Conservation (phyloP, 2,113 vertebrate species). For the Eupsittula cactorum region DNA sequence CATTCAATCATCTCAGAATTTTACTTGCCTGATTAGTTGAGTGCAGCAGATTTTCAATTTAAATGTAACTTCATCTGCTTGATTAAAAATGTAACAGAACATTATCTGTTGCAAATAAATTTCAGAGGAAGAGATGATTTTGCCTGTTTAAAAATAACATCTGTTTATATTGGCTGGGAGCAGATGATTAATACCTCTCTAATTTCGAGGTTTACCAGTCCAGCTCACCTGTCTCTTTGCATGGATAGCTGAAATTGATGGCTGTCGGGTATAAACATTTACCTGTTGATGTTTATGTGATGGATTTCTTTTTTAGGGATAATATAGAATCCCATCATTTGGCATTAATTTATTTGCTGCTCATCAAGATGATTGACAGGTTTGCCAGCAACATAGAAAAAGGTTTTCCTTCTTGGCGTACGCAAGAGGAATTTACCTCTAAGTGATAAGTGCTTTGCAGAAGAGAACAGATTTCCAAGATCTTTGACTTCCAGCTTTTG, state of each 20-base stretch:
- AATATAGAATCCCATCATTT: slow-evolving; percentile 83
- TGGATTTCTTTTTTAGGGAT: slow-evolving; percentile 84
- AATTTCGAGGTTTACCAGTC: slow-evolving; percentile 87
- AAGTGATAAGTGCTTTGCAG: slow-evolving; percentile 56
- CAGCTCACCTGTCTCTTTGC: slow-evolving; percentile 85
- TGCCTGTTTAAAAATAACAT: slow-evolving; percentile 82
- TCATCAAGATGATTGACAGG: slow-evolving; percentile 85
- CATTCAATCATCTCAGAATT: slow-evolving; percentile 73
- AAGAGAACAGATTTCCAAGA: slow-evolving; percentile 50
- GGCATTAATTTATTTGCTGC: slow-evolving; percentile 85
- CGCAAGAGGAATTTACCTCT: slow-evolving; percentile 54
- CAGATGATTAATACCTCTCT: slow-evolving; percentile 82
- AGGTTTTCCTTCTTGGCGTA: slow-evolving; percentile 70
- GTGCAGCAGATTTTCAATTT: slow-evolving; percentile 85
- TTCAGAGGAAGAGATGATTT: slow-evolving; percentile 82
- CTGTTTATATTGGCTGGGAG: slow-evolving; percentile 82
- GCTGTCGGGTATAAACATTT: slow-evolving; percentile 81
- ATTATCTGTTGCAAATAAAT: slow-evolving; percentile 85
- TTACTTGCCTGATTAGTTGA: slow-evolving; percentile 79
- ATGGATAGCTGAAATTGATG: slow-evolving; percentile 84
- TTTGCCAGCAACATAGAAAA: slow-evolving; percentile 74
- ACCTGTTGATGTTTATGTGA: slow-evolving; percentile 85
- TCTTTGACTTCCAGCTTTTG: slow-evolving; percentile 23
- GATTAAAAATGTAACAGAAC: slow-evolving; percentile 86
- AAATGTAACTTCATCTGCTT: slow-evolving; percentile 85